Evolutionary conservation across 2,797 vertebrate species (phyloP).

Genomic region (Hippoglossus hippoglossus): DNA sequence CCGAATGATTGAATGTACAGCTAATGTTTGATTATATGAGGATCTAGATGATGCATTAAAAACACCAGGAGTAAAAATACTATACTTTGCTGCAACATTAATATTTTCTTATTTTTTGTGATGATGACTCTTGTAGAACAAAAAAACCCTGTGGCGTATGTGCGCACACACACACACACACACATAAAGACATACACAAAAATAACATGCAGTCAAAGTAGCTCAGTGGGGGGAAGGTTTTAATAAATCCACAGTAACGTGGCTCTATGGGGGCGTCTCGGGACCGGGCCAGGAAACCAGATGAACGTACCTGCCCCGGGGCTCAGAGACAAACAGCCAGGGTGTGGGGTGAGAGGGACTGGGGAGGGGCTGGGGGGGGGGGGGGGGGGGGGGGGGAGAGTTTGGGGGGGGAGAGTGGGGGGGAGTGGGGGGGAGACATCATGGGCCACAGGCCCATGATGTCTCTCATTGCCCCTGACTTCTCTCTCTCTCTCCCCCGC

Average conservation of each 20-base stretch:
- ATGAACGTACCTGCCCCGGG: conserved; percentile 78
- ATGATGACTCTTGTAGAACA: conserved; percentile 60
- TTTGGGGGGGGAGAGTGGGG: background rate
- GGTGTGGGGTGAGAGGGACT: background rate
- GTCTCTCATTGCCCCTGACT: conserved; percentile 68
- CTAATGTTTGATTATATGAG: conserved; percentile 36
- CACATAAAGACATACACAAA: conserved; percentile 26
- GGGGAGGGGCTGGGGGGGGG: background rate
- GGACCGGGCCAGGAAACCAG: conserved; percentile 78
- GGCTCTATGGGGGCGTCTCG: conserved; percentile 76
- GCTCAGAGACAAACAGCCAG: conserved; percentile 54
- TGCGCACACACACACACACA: conserved; percentile 15
- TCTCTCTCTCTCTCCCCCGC: conserved; percentile 61
- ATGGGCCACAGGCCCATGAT: conserved; percentile 71
- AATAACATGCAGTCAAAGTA: conserved; percentile 63
- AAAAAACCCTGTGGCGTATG: conserved; percentile 58
- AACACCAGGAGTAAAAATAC: conserved; percentile 21
- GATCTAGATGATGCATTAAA: conserved; percentile 24
- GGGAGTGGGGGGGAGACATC: background rate
- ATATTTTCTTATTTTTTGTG: conserved; percentile 45
- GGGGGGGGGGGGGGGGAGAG: background rate
- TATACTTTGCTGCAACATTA: conserved; percentile 23
- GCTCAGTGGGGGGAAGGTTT: conserved; percentile 74
- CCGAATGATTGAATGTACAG: conserved; percentile 7
- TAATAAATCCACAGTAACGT: conserved; percentile 81